Conservation (phyloP, 1,140 invertebrate species). For the Sinonovacula constricta region DNA sequence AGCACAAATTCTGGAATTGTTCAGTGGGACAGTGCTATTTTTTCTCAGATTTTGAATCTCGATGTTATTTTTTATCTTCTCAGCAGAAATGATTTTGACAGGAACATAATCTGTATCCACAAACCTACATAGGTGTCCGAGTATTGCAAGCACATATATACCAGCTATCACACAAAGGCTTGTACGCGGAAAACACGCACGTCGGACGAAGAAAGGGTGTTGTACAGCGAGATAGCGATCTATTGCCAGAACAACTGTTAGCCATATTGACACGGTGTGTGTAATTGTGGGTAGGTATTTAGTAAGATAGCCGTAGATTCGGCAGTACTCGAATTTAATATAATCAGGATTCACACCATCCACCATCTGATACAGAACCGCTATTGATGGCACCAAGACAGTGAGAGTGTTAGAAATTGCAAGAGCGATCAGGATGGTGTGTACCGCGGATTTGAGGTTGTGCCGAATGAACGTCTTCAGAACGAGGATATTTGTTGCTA, state of each 20-base stretch:
- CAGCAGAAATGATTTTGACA: constrained; percentile 30
- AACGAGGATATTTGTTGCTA: constrained; percentile 32
- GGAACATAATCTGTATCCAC: constrained; percentile 39
- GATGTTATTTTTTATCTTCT: not conserved
- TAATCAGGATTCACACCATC: constrained; percentile 30
- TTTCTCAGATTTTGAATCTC: not conserved
- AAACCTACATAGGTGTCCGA: constrained; percentile 40
- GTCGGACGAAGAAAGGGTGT: constrained; percentile 23
- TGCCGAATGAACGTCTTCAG: constrained; percentile 23
- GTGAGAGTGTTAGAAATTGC: constrained; percentile 39
- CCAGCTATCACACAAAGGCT: constrained; percentile 5
- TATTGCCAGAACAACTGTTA: constrained; percentile 30
- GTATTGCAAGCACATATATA: constrained; percentile 19
- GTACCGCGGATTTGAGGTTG: constrained; percentile 28
- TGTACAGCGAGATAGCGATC: constrained; percentile 29
- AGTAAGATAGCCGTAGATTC: constrained; percentile 29
- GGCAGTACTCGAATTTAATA: constrained; percentile 15
- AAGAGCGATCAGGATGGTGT: constrained; percentile 32
- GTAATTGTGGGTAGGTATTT: constrained; percentile 45
- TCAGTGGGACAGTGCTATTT: not conserved
- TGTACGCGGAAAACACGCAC: constrained; percentile 14
- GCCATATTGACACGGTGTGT: constrained; percentile 41
- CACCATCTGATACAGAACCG: constrained; percentile 14
- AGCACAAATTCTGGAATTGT: not conserved
- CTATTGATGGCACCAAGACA: constrained; percentile 16